A percentile compares a stretch with the other conserved stretches of the same genome.
These are phyloP conservation scores for Euura lappo DNA, from an alignment of 1,140 invertebrate species.

Conservation along the genomic window DNA sequence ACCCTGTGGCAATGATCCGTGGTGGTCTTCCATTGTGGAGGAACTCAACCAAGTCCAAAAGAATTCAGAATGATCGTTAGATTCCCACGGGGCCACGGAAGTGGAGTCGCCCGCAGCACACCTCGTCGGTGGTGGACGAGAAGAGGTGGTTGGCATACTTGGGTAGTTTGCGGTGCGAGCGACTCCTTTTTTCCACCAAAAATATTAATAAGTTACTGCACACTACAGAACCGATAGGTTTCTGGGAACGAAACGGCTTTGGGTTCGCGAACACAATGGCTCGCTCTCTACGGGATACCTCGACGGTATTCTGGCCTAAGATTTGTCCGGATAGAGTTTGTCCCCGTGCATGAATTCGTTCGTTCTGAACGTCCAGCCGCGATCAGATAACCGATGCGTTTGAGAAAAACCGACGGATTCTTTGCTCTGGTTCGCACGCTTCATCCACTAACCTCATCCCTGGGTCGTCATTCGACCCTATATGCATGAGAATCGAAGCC, in stretches of 20 bases:
- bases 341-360: slow-evolving; percentile 47
- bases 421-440: slow-evolving; percentile 48
- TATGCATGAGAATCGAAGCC: slow-evolving; percentile 1
- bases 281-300: slow-evolving; percentile 49
- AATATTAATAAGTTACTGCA: slow-evolving; percentile 60
- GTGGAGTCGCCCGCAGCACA: slow-evolving; percentile 25
- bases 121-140: slow-evolving; percentile 13
- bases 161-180: not conserved
- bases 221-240: slow-evolving; percentile 45
- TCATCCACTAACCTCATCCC: slow-evolving; percentile 33
- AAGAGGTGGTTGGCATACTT: not conserved
- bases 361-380: slow-evolving; percentile 32
- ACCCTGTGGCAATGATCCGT: slow-evolving; percentile 1
- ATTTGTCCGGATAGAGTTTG: slow-evolving; percentile 57
- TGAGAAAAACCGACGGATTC: slow-evolving; percentile 50
- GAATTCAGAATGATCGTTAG: slow-evolving; percentile 20
- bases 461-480: not conserved
- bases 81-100: slow-evolving; percentile 31
- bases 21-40: not conserved
- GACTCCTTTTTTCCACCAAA: slow-evolving; percentile 22
- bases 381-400: slow-evolving; percentile 55
- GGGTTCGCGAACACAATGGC: slow-evolving; percentile 48
- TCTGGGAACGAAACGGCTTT: slow-evolving; percentile 45
- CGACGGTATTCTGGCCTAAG: slow-evolving; percentile 25
- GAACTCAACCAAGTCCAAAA: not conserved